Percentiles rank a stretch among this genome's conserved stretches.
These are phyloP conservation scores for Miichthys miiuy DNA, from an alignment of 2,797 vertebrate species.

Conservation along the genomic window DNA sequence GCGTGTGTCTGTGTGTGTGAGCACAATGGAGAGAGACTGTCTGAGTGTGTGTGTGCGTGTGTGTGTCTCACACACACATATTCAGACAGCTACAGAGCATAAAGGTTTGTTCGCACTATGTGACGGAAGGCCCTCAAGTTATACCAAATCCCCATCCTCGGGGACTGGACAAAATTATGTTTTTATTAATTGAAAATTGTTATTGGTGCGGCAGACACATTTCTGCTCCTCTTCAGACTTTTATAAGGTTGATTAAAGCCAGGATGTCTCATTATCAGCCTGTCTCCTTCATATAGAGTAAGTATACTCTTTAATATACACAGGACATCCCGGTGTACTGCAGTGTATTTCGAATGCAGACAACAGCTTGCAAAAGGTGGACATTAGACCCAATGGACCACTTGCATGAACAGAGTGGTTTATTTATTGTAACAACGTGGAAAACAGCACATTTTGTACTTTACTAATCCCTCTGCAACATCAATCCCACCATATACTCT, in stretches of 20 bases:
- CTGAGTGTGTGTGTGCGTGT: slow-evolving; percentile 21
- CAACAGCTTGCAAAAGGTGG: slow-evolving; percentile 33
- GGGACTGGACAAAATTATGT: slow-evolving; percentile 90
- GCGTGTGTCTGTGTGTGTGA: slow-evolving; percentile 22
- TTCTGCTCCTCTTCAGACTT: slow-evolving; percentile 88
- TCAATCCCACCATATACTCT: slow-evolving; percentile 52
- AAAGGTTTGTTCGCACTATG: slow-evolving; percentile 85
- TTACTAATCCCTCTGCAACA: slow-evolving; percentile 50
- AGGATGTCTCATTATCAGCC: slow-evolving; percentile 74
- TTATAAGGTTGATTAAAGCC: slow-evolving; percentile 79
- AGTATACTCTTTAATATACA: slow-evolving; percentile 66
- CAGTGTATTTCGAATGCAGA: slow-evolving; percentile 35
- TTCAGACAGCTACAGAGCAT: slow-evolving; percentile 32
- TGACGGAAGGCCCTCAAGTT: slow-evolving; percentile 90
- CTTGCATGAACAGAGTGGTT: slow-evolving; percentile 49
- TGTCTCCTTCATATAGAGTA: slow-evolving; percentile 58
- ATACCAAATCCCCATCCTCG: slow-evolving; percentile 90
- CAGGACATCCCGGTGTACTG: slow-evolving; percentile 31
- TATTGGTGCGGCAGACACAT: slow-evolving; percentile 86
- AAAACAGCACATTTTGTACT: slow-evolving; percentile 67
- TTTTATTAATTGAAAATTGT: slow-evolving; percentile 97
- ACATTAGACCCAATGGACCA: slow-evolving; percentile 57
- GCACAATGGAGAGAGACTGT: background rate
- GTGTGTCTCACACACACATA: slow-evolving; percentile 23
- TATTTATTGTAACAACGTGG: slow-evolving; percentile 58